These are phyloP conservation scores for Chrysina gloriosa DNA, from an alignment of 2,888 invertebrate species.

Conservation along the genomic window DNA sequence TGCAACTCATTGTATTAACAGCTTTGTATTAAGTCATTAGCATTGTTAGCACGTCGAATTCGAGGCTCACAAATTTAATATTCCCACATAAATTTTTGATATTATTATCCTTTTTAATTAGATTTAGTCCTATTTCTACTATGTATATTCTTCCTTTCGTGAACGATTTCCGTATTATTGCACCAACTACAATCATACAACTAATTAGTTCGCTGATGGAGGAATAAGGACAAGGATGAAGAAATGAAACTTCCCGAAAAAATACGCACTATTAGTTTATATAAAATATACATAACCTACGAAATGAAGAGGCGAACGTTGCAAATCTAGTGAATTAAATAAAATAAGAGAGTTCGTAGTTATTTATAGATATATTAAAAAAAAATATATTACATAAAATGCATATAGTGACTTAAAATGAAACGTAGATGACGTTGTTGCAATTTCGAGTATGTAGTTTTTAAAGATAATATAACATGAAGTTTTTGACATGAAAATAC, in stretches of 20 bases:
- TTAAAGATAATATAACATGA: conserved; percentile 21
- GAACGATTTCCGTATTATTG: too few relatives aligned
- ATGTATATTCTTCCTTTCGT: too few relatives aligned
- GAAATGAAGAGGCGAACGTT: conserved; percentile 24
- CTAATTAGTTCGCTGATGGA: conserved; percentile 9
- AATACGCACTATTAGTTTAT: conserved; percentile 33
- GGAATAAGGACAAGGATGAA: conserved; percentile 3
- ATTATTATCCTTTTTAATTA: too few relatives aligned
- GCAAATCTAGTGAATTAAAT: conserved; percentile 20
- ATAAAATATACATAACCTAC: conserved; percentile 17
- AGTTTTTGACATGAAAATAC: conserved; percentile 7
- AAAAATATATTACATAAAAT: too few relatives aligned
- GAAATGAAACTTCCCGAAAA: conserved; percentile 39
- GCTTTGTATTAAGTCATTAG: too few relatives aligned
- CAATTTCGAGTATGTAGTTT: conserved; percentile 31
- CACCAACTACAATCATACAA: conserved; percentile 21
- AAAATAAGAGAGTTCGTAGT: conserved; percentile 22
- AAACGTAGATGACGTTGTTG: conserved; percentile 41
- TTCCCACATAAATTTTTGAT: too few relatives aligned
- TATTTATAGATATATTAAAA: conserved; percentile 27
- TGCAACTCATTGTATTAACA: too few relatives aligned
- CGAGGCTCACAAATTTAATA: conserved; percentile 1
- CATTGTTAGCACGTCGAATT: neutral
- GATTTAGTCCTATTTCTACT: too few relatives aligned
- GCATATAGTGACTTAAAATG: conserved; percentile 41